Evolutionary conservation across 2,113 vertebrate species (phyloP).

Genomic region (Python bivittatus): DNA sequence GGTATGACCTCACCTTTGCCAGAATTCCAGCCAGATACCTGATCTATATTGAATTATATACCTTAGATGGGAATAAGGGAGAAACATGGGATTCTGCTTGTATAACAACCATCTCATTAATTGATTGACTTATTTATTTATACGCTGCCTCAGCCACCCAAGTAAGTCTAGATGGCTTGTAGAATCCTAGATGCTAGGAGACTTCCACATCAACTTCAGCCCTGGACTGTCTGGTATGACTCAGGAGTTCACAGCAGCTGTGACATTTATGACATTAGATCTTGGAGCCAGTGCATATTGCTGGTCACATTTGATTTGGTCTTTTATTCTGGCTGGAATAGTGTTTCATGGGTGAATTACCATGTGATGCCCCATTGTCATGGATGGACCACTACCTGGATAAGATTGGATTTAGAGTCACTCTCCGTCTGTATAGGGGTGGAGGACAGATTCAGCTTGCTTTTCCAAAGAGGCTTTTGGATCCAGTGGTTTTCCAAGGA

Average conservation of each 20-base stretch:
- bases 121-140: neutral
- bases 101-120: neutral
- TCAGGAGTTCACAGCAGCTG: neutral
- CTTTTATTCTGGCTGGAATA: neutral
- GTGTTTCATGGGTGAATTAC: neutral
- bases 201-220: neutral
- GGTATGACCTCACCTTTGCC: too few species aligned
- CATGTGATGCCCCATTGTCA: neutral
- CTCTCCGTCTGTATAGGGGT: neutral
- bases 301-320: neutral
- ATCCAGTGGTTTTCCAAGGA: neutral
- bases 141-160: neutral
- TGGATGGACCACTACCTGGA: neutral
- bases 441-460: neutral
- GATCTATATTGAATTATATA: too few species aligned
- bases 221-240: neutral
- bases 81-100: too few species aligned
- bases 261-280: neutral
- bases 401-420: neutral
- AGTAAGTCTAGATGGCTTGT: neutral
- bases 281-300: neutral
- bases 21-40: too few species aligned
- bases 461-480: neutral
- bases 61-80: too few species aligned
- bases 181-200: neutral